Conservation (phyloP, 2,797 vertebrate genomes). For the Perodicticus potto region DNA sequence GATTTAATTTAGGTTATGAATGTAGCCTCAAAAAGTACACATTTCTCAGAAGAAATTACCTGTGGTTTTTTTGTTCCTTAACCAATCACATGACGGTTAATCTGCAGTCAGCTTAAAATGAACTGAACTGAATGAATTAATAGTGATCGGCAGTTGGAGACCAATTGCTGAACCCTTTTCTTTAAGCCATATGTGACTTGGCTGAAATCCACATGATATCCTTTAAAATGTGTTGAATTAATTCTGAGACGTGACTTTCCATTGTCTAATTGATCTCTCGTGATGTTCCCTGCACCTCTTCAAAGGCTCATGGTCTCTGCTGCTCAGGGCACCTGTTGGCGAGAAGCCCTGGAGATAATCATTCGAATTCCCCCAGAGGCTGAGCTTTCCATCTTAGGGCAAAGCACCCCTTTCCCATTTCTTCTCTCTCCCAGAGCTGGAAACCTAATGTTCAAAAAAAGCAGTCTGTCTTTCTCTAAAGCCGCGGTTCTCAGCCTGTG, state of each 20-base stretch:
- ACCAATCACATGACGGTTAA: background rate
- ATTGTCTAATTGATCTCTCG: background rate
- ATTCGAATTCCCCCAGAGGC: background rate
- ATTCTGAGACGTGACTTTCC: constrained; percentile 60
- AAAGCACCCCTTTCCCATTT: background rate
- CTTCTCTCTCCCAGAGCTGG: background rate
- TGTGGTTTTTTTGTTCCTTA: background rate
- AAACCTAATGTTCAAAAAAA: background rate
- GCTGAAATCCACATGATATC: background rate
- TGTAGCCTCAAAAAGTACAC: background rate
- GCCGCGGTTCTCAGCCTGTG: too few species aligned
- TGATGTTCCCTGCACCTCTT: background rate
- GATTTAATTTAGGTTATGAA: constrained; percentile 56
- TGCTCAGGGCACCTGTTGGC: background rate
- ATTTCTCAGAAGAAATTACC: background rate
- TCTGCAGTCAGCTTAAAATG: background rate
- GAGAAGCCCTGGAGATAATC: background rate
- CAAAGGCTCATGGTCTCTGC: background rate
- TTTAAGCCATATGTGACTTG: constrained; percentile 34
- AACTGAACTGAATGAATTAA: constrained; percentile 43
- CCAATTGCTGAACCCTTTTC: constrained; percentile 28
- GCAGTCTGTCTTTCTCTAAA: background rate
- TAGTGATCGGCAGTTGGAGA: background rate
- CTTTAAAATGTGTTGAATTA: constrained; percentile 3
- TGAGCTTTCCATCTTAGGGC: background rate